Evolutionary conservation across 2,888 invertebrate genomes (phyloP).

Genomic region (Cataglyphis rosenhaueri): DNA sequence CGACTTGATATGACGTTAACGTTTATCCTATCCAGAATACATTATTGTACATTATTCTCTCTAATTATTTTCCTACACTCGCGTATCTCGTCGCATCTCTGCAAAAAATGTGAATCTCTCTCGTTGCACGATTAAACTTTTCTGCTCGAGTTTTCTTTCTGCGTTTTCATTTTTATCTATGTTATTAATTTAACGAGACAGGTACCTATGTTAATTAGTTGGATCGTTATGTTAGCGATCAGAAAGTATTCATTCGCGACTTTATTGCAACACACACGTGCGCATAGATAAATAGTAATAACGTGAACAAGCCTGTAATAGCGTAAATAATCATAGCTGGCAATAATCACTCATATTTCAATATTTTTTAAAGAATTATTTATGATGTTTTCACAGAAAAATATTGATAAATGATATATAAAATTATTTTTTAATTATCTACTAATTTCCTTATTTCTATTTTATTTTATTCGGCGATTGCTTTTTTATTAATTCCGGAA

Average conservation of each 20-base stretch:
- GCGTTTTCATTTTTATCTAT: not conserved
- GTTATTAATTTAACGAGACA: constrained; percentile 4
- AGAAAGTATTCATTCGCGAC: not conserved
- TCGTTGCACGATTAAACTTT: not conserved
- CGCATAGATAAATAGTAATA: not conserved
- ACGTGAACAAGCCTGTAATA: not conserved
- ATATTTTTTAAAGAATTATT: not conserved
- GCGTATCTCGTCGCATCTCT: not conserved
- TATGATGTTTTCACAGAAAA: not conserved
- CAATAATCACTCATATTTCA: not conserved
- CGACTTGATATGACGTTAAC: constrained; percentile 6
- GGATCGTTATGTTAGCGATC: not conserved
- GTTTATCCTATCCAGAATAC: constrained; percentile 1
- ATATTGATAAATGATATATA: not conserved
- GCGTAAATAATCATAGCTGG: not conserved
- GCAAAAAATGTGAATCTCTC: not conserved
- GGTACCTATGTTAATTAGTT: not conserved
- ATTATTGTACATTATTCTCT: not conserved
- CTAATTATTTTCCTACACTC: not conserved
- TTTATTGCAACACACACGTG: not conserved
- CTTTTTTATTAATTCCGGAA: not conserved
- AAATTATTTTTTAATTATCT: not conserved
- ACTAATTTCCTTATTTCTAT: not conserved
- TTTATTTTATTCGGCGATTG: not conserved
- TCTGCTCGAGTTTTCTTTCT: not conserved